Evolutionary conservation across 2,797 vertebrate species (phyloP), one percentile per base, ranked within the genome.

Genomic region (Clamator glandarius): DNA sequence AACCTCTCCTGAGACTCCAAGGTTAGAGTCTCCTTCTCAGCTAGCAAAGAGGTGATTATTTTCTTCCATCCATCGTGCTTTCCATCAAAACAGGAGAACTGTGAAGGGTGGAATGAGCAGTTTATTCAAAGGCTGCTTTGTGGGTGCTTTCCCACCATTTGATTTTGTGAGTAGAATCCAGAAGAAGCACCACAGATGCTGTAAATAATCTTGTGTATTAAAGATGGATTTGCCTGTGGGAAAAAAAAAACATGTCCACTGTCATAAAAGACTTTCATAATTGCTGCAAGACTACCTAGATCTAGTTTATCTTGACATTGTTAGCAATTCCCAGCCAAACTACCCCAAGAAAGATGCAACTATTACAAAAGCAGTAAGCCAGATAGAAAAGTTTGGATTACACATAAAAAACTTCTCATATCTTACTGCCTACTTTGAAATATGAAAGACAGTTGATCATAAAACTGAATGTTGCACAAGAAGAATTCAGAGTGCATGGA

Each of bases 41-140:
- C 29, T 73, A 90, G 29, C 48, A 68, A 84, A 87, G 76, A 89
- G 11, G 13, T 72, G 55, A 84, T 64, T 87, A 63, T 87, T 96
- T 85, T 46, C 80, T 90, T 78, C 36, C 18, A 63, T 54, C 24
- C 85, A 23, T n/a, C 14, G 0, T 3, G n/a, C 9, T 61, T 74
- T 33, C 51, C 33, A 76, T 51, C 11, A 5, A 67, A 77, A 15
- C 18, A 16, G 66, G 18, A 87, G 29, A 54, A 8, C n/a, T 80
- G 54, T 52, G 35, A 52, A 69, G 36, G 20, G 21, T 59, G 33
- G 87, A 77, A 83, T 1, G 1, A 11, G 20, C 14, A 80, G 31
- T 39, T 58, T 31, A 46, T 39, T 39, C 19, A 25, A 66, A 4
- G 5, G 16, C 21, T 76, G 18, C 19, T 79, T 86, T 26, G 23